These are phyloP conservation scores for Labia minor DNA, from an alignment of 2,888 invertebrate species.

Conservation along the genomic window DNA sequence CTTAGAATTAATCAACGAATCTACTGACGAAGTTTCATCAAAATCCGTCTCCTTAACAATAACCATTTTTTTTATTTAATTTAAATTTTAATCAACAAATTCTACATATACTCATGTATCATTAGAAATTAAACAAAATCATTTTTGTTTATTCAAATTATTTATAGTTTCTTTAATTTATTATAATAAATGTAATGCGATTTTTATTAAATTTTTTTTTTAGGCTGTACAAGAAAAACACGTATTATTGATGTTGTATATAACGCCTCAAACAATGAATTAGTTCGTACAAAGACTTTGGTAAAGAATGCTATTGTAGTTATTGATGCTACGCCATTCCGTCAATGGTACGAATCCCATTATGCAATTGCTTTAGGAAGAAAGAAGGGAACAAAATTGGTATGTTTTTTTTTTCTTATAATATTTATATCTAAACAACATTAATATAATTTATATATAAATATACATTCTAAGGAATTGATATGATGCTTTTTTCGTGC, in stretches of 20 bases:
- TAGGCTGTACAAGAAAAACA: conserved; percentile 82
- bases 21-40: too few species aligned
- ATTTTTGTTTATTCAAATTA: too few species aligned
- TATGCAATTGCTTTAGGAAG: conserved; percentile 91
- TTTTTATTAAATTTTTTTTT: conserved; percentile 27
- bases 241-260: conserved; percentile 99
- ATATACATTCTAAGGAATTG: conserved; percentile 20
- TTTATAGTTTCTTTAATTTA: too few species aligned
- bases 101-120: too few species aligned
- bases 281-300: conserved; percentile 98
- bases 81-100: too few species aligned
- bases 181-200: not conserved
- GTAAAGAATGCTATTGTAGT: conserved; percentile 97
- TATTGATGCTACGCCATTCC: conserved; percentile 95
- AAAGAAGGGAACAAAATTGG: conserved; percentile 92
- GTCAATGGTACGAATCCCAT: conserved; percentile 98
- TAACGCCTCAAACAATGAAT: conserved; percentile 98
- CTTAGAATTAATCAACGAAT: too few species aligned
- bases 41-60: too few species aligned
- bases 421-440: too few species aligned
- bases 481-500: conserved; percentile 19
- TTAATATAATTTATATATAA: not conserved
- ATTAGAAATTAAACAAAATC: too few species aligned
- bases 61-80: too few species aligned
- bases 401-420: conserved; percentile 36